A percentile compares a stretch with the other conserved stretches of the same genome.
Evolutionary conservation across 2,888 invertebrate species (phyloP).

Genomic region (Apodemia duryi): DNA sequence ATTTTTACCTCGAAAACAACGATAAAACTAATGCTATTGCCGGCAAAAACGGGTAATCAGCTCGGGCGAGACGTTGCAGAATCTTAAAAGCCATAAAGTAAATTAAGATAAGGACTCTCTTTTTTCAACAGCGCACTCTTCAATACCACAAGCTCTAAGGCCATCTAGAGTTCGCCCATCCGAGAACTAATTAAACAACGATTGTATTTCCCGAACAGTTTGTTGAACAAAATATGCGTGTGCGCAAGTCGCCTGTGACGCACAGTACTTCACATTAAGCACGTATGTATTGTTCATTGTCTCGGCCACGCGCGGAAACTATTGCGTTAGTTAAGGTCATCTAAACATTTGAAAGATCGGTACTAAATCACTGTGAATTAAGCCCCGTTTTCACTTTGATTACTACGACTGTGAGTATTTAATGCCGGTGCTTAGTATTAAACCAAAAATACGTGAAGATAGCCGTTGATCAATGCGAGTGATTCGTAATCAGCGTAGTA

Average conservation of each 20-base stretch:
- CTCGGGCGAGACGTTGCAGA: too few relatives aligned
- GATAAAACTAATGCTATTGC: too few relatives aligned
- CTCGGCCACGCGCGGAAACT: constrained; percentile 2
- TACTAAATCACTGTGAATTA: background rate
- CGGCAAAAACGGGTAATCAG: too few relatives aligned
- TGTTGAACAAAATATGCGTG: constrained; percentile 26
- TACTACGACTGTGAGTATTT: too few relatives aligned
- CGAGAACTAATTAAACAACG: constrained; percentile 23
- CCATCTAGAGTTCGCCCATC: background rate
- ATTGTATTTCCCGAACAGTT: constrained; percentile 22
- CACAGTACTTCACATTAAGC: constrained; percentile 17
- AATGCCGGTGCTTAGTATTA: too few relatives aligned
- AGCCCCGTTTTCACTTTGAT: background rate
- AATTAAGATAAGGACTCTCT: too few relatives aligned
- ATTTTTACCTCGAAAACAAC: too few relatives aligned
- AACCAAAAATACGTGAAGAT: too few relatives aligned
- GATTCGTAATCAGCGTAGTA: too few relatives aligned
- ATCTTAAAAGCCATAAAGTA: too few relatives aligned
- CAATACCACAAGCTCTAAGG: background rate
- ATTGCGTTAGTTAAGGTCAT: background rate
- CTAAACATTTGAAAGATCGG: background rate
- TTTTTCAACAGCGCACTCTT: background rate
- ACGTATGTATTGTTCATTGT: constrained; percentile 7
- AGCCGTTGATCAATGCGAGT: too few relatives aligned
- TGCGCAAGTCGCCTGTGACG: constrained; percentile 29